Evolutionary conservation across 2,113 vertebrate genomes (phyloP), one percentile per base, ranked within the genome.

Genomic region (Albula goreensis): DNA sequence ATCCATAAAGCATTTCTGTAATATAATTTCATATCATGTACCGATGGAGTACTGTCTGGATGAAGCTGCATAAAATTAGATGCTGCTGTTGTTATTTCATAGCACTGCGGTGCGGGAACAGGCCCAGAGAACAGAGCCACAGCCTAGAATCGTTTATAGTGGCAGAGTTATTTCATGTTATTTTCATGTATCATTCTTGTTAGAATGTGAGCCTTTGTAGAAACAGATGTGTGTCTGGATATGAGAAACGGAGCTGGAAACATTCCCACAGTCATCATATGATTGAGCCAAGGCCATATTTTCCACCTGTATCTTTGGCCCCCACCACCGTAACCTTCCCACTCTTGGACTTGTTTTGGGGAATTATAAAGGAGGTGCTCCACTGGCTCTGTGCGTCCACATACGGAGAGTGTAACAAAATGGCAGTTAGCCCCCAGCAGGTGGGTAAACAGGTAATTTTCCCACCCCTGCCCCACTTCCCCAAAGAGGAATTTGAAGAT

Each of bases 371-470:
- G 87, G 74, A 0, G 85, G 84, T 83, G 80, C 85, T 87, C 57
- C 78, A 4, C 22, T 83, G 78, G 86, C 81, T 78, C 63, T 5
- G 5, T 89, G 60, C 78, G 78, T 81, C n/a, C 66, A 31, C 51
- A 79, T 84, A 83, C 85, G 56, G 88, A 85, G 88, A 52, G 91
- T 94, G 92, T 92, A 91, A 93, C 92, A 90, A 93, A 94, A 94
- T 89, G 89, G 88, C 0, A 63, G 77, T 89, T 90, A 41, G 91
- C 89, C 90, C 92, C 90, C 74, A 25, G 92, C 89, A 83, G 87
- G 88, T 91, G 91, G 84, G 90, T 92, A 92, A 92, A 93, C 91
- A 92, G 89, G 92, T 92, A 92, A 93, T 93, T 92, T 91, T 90
- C 86, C 86, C 86, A 41, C 31, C 31, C 31, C 31, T 1, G 31